Percentiles rank a stretch among this genome's conserved stretches.
These are phyloP conservation scores for Diplodus puntazzo DNA, from an alignment of 2,797 vertebrate genomes.

Conservation along the genomic window DNA sequence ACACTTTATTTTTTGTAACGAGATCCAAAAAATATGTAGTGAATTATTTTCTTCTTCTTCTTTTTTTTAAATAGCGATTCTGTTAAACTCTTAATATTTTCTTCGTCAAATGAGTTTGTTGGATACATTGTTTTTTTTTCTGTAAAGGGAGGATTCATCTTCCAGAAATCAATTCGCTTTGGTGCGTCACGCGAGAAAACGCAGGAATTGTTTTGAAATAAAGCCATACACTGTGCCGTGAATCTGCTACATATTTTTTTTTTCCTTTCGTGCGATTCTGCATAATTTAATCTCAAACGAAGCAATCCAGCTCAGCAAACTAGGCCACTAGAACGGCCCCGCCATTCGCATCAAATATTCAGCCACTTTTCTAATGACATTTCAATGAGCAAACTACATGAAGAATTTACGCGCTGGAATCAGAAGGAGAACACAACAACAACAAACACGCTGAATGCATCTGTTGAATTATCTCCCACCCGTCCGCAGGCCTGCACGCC, in stretches of 20 bases:
- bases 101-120: background rate
- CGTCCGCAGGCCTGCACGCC: constrained; percentile 1
- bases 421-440: constrained; percentile 26
- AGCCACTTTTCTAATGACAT: constrained; percentile 43
- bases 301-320: constrained; percentile 41
- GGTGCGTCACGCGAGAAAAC: constrained; percentile 34
- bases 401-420: constrained; percentile 35
- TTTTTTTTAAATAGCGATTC: background rate
- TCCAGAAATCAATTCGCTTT: constrained; percentile 26
- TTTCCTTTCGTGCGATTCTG: constrained; percentile 18
- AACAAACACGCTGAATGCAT: constrained; percentile 16
- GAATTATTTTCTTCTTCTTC: background rate
- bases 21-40: constrained; percentile 1
- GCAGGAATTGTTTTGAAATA: constrained; percentile 10
- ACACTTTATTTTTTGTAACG: constrained; percentile 50
- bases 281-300: constrained; percentile 27
- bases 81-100: background rate
- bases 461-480: constrained; percentile 8
- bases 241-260: background rate
- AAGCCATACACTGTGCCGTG: background rate
- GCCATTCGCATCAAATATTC: constrained; percentile 61
- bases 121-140: background rate
- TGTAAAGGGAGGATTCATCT: constrained; percentile 22
- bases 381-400: constrained; percentile 25
- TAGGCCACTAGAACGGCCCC: constrained; percentile 49